Percentiles rank a stretch among this genome's conserved stretches.
These are phyloP conservation scores for Leucoraja erinaceus DNA, from an alignment of 2,113 vertebrate species.

Conservation along the genomic window DNA sequence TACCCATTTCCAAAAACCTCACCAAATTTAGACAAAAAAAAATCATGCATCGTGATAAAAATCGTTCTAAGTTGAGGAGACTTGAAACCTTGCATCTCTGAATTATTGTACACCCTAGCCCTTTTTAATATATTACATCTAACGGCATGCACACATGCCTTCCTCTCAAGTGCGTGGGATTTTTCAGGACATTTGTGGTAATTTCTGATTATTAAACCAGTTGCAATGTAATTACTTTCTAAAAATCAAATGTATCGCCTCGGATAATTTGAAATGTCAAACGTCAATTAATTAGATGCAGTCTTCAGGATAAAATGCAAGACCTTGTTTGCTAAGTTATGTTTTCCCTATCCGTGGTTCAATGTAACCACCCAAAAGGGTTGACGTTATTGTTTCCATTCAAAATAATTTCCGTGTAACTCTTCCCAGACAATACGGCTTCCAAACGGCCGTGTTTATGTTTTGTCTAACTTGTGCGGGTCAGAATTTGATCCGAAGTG, in stretches of 20 bases:
- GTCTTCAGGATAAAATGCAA: neutral
- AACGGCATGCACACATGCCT: neutral
- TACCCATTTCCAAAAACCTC: neutral
- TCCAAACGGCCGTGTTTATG: constrained; percentile 26
- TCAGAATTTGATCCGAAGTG: constrained; percentile 15
- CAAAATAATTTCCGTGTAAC: neutral
- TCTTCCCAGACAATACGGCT: constrained; percentile 31
- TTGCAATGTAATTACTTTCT: neutral
- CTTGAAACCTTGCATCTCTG: too few relatives aligned
- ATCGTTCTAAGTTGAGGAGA: too few relatives aligned
- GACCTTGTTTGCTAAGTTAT: neutral
- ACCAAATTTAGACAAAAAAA: neutral
- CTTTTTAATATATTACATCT: neutral
- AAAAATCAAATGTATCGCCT: neutral
- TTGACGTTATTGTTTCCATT: constrained; percentile 23
- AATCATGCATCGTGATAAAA: too few relatives aligned
- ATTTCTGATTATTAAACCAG: neutral
- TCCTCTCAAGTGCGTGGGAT: too few relatives aligned
- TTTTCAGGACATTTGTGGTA: neutral
- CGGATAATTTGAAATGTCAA: neutral
- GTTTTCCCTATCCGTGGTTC: neutral
- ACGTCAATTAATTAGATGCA: neutral
- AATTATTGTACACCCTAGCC: neutral
- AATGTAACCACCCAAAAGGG: neutral
- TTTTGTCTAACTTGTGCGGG: constrained; percentile 24